Evolutionary conservation across 2,797 vertebrate species (phyloP), one percentile per base, ranked within the genome.

Genomic region (Knipowitschia caucasica): DNA sequence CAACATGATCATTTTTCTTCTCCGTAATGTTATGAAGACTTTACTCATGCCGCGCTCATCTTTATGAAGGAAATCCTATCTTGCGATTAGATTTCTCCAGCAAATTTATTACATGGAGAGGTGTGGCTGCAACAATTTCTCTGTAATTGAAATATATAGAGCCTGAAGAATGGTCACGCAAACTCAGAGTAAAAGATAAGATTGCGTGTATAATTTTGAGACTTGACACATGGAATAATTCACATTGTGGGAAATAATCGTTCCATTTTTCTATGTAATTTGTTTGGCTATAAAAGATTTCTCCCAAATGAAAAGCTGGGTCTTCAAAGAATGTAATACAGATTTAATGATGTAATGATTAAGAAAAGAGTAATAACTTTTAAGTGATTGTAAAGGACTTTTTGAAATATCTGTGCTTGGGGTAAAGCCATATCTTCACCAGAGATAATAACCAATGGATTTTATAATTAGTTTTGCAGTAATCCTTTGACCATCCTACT

Each of bases 91-190:
- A 69, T 76, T 73, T 75, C 40, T 47, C 39, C 23, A 9, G 45
- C n/a, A 59, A 53, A 15, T 68, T 64, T 65, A 61, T 61, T 53
- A 57, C 46, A 30, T 31, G 21, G 53, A 18, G 57, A 71, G 50
- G 50, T 15, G 24, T 27, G 27, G 40, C 27, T 69, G 50, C 66
- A 74, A 59, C 47, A 54, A 76, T 75, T 73, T 69, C 56, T 59
- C 52, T 59, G 60, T 72, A 46, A 73, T 74, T 72, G 68, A 42
- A 80, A 83, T 76, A 52, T 76, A 52, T 68, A 39, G 33, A 50
- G 51, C 59, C 61, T 47, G 49, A 56, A 38, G 17, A 74, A 78
- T 67, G 31, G 53, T 18, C 26, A 40, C 31, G 51, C 70, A 69
- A 65, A 59, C 50, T 62, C 45, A 50, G 49, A 67, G 25, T 51